phyloP scores from a whole-genome alignment of 2,113 vertebrate species.

The Chaetops frenatus region DNA sequence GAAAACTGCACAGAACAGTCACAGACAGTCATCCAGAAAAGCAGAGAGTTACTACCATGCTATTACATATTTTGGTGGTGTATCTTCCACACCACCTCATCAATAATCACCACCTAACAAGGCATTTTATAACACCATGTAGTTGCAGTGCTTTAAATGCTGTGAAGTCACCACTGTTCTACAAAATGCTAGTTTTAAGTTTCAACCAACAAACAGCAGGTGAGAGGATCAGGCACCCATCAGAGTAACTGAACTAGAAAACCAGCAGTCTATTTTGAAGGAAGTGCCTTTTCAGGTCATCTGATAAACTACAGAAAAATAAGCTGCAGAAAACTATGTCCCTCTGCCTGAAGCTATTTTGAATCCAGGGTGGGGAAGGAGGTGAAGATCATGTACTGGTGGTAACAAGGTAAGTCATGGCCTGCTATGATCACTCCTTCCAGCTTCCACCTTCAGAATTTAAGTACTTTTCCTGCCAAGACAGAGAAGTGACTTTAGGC shows the following conservation, averaged over 20 bases:
- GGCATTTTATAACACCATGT: not conserved
- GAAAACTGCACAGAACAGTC: not conserved
- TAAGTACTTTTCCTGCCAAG: not conserved
- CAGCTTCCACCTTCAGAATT: not conserved
- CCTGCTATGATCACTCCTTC: not conserved
- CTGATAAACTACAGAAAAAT: not conserved
- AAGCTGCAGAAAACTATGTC: not conserved
- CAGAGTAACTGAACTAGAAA: not conserved
- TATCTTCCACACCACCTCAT: not conserved
- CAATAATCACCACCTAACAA: not conserved
- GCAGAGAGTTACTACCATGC: not conserved
- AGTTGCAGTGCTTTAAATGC: not conserved
- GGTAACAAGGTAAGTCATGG: not conserved
- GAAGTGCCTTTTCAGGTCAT: not conserved
- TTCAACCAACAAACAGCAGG: not conserved
- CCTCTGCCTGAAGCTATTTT: not conserved
- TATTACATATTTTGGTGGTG: not conserved
- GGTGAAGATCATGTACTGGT: not conserved
- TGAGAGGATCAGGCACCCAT: not conserved
- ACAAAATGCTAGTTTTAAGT: not conserved
- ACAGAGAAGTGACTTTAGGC: not conserved
- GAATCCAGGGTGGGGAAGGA: not conserved
- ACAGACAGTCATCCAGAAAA: not conserved
- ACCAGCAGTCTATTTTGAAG: not conserved
- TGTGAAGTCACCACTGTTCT: not conserved